Conservation (phyloP, 2,113 vertebrate genomes). For the Hucho hucho region DNA sequence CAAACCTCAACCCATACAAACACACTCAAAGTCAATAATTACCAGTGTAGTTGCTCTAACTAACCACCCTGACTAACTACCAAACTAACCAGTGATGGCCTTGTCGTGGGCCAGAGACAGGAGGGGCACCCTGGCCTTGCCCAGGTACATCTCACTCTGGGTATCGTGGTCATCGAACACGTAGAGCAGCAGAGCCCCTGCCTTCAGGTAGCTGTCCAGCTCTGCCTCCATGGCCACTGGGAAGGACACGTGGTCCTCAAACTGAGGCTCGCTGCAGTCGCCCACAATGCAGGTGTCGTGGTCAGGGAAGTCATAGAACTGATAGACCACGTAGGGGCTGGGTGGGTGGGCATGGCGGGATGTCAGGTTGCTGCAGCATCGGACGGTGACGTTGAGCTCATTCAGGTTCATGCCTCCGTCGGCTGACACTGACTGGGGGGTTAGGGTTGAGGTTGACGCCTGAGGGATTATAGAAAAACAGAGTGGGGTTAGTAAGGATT, state of each 20-base stretch:
- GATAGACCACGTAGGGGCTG: conserved; percentile 87
- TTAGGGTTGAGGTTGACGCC: not conserved
- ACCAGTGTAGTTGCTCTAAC: no score
- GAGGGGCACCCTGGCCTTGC: conserved; percentile 83
- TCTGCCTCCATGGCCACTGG: conserved; percentile 75
- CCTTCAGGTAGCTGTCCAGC: conserved; percentile 81
- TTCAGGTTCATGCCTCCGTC: conserved; percentile 68
- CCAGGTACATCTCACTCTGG: conserved; percentile 77
- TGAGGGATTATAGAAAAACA: not conserved
- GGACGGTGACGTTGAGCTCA: conserved; percentile 78
- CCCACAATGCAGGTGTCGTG: conserved; percentile 79
- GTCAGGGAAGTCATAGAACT: conserved; percentile 84
- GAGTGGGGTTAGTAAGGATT: not conserved
- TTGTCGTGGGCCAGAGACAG: conserved; percentile 77
- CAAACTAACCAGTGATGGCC: conserved; percentile 75
- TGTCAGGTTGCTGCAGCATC: conserved; percentile 73
- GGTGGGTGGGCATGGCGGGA: conserved; percentile 64
- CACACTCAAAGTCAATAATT: no score
- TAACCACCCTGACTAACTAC: no score
- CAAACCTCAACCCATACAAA: no score
- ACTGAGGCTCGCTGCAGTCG: conserved; percentile 74
- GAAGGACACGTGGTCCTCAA: conserved; percentile 79
- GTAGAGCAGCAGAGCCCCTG: conserved; percentile 78
- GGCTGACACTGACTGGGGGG: conserved; percentile 28
- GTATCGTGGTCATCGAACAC: conserved; percentile 84